These are phyloP conservation scores for Virgularia gustaviana DNA, from an alignment of 92 coral and sea anemone species.

Conservation along the genomic window DNA sequence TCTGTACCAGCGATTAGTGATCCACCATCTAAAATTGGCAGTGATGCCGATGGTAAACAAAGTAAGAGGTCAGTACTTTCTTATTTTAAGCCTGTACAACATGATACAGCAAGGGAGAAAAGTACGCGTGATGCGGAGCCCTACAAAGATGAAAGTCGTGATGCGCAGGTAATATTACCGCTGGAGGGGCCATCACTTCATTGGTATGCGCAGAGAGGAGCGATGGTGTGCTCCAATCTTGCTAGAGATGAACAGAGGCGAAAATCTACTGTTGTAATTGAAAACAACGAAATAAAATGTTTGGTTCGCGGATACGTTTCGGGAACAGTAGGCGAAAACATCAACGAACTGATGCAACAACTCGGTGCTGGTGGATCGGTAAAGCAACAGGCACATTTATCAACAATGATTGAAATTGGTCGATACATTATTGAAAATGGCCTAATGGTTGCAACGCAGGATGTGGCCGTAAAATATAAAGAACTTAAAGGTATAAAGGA, in stretches of 20 bases:
- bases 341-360: conserved; percentile 33
- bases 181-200: conserved; percentile 37
- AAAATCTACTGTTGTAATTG: not conserved
- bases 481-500: conserved; percentile 27
- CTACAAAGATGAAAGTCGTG: too few relatives aligned
- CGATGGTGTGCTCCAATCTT: conserved; percentile 18
- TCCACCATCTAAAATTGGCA: too few relatives aligned
- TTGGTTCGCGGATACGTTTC: conserved; percentile 16
- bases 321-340: conserved; percentile 18
- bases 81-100: too few relatives aligned
- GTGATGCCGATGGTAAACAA: too few relatives aligned
- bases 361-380: not conserved
- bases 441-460: conserved; percentile 39
- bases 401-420: conserved; percentile 37
- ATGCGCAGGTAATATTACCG: not conserved
- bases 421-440: conserved; percentile 41
- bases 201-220: conserved; percentile 39
- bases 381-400: conserved; percentile 45
- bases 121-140: too few relatives aligned
- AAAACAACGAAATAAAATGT: conserved; percentile 18
- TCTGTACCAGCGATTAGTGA: too few relatives aligned
- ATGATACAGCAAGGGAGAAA: too few relatives aligned
- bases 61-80: too few relatives aligned
- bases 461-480: conserved; percentile 33
- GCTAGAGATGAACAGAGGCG: conserved; percentile 10